Conservation (phyloP, 2,888 invertebrate genomes). For the Synergus umbraculus region DNA sequence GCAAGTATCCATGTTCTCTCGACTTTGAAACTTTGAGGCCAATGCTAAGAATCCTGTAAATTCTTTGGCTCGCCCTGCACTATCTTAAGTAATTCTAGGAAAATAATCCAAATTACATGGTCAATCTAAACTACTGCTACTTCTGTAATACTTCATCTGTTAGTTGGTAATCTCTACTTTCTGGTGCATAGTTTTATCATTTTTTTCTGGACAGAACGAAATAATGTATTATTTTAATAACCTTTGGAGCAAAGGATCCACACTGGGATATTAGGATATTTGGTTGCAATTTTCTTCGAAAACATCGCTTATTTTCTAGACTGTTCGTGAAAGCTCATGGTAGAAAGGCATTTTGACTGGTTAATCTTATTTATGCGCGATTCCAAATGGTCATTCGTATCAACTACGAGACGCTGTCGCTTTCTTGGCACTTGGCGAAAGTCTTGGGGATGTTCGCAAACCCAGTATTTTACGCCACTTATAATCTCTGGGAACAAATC, state of each 20-base stretch:
- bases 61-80: conserved; percentile 23
- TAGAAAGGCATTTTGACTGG: conserved; percentile 39
- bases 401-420: conserved; percentile 34
- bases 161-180: not conserved
- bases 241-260: not conserved
- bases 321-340: conserved; percentile 8
- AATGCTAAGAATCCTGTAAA: conserved; percentile 49
- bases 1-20: conserved; percentile 46
- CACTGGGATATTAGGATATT: not conserved
- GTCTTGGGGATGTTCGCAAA: conserved; percentile 33
- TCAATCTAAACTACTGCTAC: conserved; percentile 12
- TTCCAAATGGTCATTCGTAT: conserved; percentile 36
- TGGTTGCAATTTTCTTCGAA: not conserved
- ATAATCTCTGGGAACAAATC: conserved; percentile 32
- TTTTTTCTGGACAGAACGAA: not conserved
- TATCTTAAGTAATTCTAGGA: conserved; percentile 27
- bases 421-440: conserved; percentile 36
- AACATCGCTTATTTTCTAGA: not conserved
- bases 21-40: conserved; percentile 58
- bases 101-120: conserved; percentile 23
- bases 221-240: not conserved
- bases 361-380: conserved; percentile 37
- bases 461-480: conserved; percentile 23
- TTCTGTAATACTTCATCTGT: conserved; percentile 8
- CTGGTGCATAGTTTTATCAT: not conserved